Conservation (phyloP, 1,140 invertebrate species). For the Aphelinus certus region DNA sequence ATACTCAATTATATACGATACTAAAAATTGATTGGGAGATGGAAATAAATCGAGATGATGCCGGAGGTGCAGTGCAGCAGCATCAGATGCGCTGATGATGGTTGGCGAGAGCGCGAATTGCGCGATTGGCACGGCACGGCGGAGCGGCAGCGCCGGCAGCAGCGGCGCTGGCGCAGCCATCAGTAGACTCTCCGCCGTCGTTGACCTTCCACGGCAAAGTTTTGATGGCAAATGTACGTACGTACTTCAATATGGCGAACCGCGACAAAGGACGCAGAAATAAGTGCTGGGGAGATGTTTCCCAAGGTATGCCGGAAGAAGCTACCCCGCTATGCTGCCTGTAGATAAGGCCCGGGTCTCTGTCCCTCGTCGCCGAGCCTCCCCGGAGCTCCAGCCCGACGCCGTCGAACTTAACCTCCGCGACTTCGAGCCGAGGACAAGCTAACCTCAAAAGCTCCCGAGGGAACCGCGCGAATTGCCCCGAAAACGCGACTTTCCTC, state of each 20-base stretch:
- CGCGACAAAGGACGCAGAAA: slow-evolving; percentile 68
- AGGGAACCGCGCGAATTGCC: slow-evolving; percentile 31
- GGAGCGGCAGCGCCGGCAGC: background rate
- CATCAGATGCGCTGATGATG: background rate
- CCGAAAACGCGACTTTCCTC: slow-evolving; percentile 20
- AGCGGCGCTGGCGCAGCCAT: slow-evolving; percentile 3
- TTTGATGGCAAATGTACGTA: slow-evolving; percentile 43
- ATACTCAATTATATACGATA: background rate
- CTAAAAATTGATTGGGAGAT: background rate
- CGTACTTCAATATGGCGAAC: slow-evolving; percentile 65
- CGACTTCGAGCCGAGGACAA: slow-evolving; percentile 4
- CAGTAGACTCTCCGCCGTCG: background rate
- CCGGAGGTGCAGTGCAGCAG: background rate
- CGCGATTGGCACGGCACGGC: no score
- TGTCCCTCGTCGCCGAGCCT: background rate
- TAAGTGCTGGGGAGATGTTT: slow-evolving; percentile 60
- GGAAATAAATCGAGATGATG: background rate
- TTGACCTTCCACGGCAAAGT: slow-evolving; percentile 29
- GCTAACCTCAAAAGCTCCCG: slow-evolving; percentile 3
- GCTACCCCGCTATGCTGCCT: background rate
- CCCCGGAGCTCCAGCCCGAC: background rate
- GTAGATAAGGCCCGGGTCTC: slow-evolving; percentile 16
- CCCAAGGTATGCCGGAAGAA: slow-evolving; percentile 59
- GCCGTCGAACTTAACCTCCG: background rate
- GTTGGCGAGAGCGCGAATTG: background rate